These are phyloP conservation scores for Cynopterus sphinx DNA, from an alignment of 2,797 vertebrate species.

Conservation along the genomic window DNA sequence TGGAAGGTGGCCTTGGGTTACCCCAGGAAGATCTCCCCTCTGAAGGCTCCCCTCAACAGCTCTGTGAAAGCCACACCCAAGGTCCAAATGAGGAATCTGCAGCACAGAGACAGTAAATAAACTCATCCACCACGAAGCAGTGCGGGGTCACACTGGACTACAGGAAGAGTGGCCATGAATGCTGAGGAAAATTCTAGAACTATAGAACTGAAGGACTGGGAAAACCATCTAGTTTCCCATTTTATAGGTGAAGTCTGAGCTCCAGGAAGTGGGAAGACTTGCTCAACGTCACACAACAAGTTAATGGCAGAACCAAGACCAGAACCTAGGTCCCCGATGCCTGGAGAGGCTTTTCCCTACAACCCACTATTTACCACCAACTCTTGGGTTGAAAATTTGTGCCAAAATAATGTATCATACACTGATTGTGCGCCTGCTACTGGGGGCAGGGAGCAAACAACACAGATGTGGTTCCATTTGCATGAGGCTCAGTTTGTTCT, in stretches of 20 bases:
- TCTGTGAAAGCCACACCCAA: rapidly evolving
- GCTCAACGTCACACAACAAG: neutral
- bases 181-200: neutral
- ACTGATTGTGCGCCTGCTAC: neutral
- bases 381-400: neutral
- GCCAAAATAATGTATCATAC: neutral
- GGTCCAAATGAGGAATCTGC: neutral
- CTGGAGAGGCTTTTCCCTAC: neutral
- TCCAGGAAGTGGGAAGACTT: neutral
- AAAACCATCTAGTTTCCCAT: neutral
- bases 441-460: neutral
- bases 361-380: neutral
- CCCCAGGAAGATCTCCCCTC: neutral
- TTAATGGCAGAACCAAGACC: neutral
- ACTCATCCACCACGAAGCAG: neutral
- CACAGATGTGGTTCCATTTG: neutral
- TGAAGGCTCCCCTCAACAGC: neutral
- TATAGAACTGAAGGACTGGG: neutral
- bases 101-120: neutral
- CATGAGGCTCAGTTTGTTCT: neutral
- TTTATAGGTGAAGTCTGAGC: neutral
- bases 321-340: neutral
- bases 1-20: neutral
- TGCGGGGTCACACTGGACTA: neutral
- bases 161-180: neutral